Conservation (phyloP, 2,888 invertebrate genomes). For the Melinaea menophilus region DNA sequence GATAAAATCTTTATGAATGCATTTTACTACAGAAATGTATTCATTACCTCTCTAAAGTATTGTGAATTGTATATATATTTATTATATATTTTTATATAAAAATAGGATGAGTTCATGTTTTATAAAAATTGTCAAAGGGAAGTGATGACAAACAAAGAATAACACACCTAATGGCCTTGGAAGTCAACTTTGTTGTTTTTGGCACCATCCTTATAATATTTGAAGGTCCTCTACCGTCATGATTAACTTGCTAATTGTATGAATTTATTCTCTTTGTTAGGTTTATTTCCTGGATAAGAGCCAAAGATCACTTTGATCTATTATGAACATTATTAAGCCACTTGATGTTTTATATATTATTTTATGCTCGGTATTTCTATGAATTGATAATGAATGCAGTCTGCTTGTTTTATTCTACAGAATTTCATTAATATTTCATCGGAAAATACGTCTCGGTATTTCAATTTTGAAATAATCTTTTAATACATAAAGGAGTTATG, state of each 20-base stretch:
- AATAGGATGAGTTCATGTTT: conserved; percentile 24
- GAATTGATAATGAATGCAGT: no score
- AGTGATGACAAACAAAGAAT: conserved; percentile 22
- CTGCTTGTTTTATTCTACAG: no score
- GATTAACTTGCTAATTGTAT: conserved; percentile 25
- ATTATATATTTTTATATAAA: no score
- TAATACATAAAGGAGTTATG: no score
- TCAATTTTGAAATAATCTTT: no score
- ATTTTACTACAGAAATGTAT: conserved; percentile 21
- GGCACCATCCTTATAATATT: conserved; percentile 27
- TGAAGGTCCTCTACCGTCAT: conserved; percentile 28
- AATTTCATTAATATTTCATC: no score
- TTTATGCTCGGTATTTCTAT: no score
- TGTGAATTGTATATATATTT: no score
- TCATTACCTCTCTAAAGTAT: no score
- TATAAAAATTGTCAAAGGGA: conserved; percentile 16
- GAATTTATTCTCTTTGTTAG: conserved; percentile 28
- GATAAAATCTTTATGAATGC: conserved; percentile 47
- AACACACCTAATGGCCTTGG: conserved; percentile 20
- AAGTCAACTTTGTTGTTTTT: conserved; percentile 28
- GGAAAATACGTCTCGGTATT: no score
- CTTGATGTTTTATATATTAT: no score
- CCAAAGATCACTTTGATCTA: conserved; percentile 27
- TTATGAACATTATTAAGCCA: no score
- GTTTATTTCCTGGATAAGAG: conserved; percentile 24